Evolutionary conservation across 2,113 vertebrate genomes (phyloP).

Genomic region (Bubalus kerabau): DNA sequence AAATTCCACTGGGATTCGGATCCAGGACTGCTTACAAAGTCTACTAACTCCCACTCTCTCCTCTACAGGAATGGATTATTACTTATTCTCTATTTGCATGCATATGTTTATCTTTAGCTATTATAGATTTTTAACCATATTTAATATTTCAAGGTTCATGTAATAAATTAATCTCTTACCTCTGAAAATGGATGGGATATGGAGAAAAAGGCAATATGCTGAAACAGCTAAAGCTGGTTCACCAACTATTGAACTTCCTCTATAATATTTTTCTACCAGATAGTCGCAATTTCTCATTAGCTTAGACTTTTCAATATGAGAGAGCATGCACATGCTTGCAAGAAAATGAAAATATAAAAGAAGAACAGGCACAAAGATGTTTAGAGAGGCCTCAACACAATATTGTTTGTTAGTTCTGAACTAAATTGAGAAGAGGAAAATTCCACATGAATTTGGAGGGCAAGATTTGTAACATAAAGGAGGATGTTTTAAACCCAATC

Average conservation of each 20-base stretch:
- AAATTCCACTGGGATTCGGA: background rate
- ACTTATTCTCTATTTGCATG: background rate
- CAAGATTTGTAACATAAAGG: background rate
- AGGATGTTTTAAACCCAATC: background rate
- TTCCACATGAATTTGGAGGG: background rate
- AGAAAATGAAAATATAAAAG: background rate
- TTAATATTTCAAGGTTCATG: background rate
- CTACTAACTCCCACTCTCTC: background rate
- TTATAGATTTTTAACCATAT: background rate
- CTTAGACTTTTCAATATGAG: background rate
- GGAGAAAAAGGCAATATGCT: background rate
- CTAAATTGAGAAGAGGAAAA: conserved; percentile 11
- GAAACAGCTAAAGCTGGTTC: background rate
- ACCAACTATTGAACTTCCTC: background rate
- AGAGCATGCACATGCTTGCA: background rate
- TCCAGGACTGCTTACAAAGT: background rate
- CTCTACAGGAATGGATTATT: background rate
- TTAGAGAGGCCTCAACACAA: background rate
- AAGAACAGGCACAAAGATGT: background rate
- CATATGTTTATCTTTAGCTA: background rate
- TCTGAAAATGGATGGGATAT: background rate
- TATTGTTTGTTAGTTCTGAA: background rate
- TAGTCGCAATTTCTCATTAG: background rate
- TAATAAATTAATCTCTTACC: background rate
- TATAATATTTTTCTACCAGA: background rate